A percentile compares a stretch with the other conserved stretches of the same genome.
Evolutionary conservation across 2,797 vertebrate genomes (phyloP).

Genomic region (Lepilemur septentrionalis): DNA sequence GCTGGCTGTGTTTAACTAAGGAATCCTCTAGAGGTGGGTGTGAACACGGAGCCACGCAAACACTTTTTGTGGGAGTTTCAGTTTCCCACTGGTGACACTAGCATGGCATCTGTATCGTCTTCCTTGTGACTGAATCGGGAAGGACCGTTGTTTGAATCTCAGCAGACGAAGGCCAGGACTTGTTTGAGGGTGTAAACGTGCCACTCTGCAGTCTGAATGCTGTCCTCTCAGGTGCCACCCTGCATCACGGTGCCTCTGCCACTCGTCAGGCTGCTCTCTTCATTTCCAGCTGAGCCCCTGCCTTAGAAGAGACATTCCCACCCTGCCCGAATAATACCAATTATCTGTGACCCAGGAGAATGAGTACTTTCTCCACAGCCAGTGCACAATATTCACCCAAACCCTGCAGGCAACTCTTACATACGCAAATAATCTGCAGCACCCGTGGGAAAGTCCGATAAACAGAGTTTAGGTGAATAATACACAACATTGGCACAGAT

Average conservation of each 20-base stretch:
- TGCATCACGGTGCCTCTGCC: fast-evolving
- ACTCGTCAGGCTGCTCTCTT: not conserved
- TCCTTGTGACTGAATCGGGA: not conserved
- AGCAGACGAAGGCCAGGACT: not conserved
- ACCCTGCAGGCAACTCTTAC: not conserved
- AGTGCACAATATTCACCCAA: not conserved
- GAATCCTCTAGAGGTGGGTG: not conserved
- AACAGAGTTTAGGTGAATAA: not conserved
- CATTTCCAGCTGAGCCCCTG: not conserved
- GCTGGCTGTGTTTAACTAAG: not conserved
- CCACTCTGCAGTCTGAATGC: not conserved
- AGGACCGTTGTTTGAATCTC: not conserved
- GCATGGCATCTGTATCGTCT: not conserved
- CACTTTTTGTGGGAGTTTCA: not conserved
- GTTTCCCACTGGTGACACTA: not conserved
- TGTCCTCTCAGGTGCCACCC: not conserved
- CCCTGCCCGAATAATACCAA: not conserved
- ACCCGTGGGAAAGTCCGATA: not conserved
- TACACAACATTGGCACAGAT: not conserved
- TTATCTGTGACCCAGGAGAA: not conserved
- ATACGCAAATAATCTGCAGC: not conserved
- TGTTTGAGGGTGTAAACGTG: not conserved
- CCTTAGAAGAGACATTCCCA: not conserved
- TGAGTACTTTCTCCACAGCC: not conserved
- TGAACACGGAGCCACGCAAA: not conserved